Evolutionary conservation across 2,888 invertebrate genomes (phyloP), one percentile per base, ranked within the genome.

Genomic region (Parascotia fuliginaria): DNA sequence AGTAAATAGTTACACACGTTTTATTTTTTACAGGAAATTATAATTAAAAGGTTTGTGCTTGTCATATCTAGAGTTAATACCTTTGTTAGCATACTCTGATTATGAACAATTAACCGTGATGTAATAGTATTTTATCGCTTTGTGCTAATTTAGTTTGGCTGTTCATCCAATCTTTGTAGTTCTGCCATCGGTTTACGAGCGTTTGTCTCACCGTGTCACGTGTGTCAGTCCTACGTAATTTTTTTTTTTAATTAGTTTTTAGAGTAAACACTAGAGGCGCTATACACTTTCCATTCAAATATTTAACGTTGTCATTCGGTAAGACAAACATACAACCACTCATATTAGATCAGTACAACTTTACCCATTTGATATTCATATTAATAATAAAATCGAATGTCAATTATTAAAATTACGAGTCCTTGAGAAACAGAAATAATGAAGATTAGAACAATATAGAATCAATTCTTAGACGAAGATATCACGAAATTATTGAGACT

Each of bases 31-130:
- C 70, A 72, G 69, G 71, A 75, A 77, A 79, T 67, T 69, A 68
- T 73, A 71, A 79, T 73, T 74, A 79, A 73, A 72, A 75, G 72
- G 71, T 78, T 77, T 75, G 74, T 67, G 75, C 72, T 68, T 79
- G 77, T 80, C 82, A 76, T 73, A 66, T 73, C 75, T n/a, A 72
- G 62, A 69, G 46, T 52, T 80, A 79, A 79, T 73, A 70, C 76
- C 71, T 64, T 55, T 71, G 79, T 86, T 85, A 83, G 70, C 77
- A 71, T 72, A 75, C 70, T 70, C 73, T 75, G 78, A 82, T 83
- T 81, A 81, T 73, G 66, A 73, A 72, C 74, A 73, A 82, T 77
- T 75, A 69, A 73, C 59, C 59, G 73, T 81, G 81, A 82, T 84
- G 81, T 85, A 85, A 82, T 73, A 64, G 41, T 58, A 49, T 70